A percentile compares a stretch with the other conserved stretches of the same genome.
Conservation (phyloP, 2,797 vertebrate species). For the Martes flavigula region DNA sequence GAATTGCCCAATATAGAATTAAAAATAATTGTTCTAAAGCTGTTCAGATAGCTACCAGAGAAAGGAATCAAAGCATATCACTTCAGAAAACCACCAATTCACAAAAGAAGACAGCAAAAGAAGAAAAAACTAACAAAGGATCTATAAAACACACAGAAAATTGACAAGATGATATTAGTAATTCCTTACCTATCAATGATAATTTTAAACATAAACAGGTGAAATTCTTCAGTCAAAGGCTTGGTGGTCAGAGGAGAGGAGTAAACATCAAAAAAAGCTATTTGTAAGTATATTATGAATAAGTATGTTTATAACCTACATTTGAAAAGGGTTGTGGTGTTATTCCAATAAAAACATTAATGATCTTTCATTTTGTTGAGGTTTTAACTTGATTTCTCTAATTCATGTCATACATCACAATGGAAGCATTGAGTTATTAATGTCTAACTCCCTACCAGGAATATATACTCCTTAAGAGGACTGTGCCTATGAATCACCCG, state of each 20-base stretch:
- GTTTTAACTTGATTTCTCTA: neutral
- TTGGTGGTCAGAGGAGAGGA: neutral
- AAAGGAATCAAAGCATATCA: neutral
- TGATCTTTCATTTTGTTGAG: neutral
- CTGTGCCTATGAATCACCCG: neutral
- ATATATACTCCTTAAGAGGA: neutral
- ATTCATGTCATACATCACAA: neutral
- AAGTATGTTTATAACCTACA: neutral
- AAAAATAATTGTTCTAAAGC: neutral
- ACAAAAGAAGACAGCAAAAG: neutral
- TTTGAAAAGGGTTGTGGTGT: neutral
- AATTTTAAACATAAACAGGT: neutral
- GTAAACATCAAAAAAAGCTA: neutral
- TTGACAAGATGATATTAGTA: neutral
- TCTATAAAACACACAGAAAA: neutral
- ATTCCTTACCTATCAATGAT: neutral
- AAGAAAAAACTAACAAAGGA: neutral
- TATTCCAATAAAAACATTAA: neutral
- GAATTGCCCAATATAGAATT: neutral
- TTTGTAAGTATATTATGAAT: neutral
- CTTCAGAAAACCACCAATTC: neutral
- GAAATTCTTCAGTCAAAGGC: neutral
- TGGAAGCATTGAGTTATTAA: neutral
- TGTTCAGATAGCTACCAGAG: neutral
- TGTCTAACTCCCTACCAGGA: neutral